Percentiles rank a stretch among this genome's conserved stretches.
phyloP scores from a whole-genome alignment of 1,140 invertebrate genomes.

The Augochlora pura region DNA sequence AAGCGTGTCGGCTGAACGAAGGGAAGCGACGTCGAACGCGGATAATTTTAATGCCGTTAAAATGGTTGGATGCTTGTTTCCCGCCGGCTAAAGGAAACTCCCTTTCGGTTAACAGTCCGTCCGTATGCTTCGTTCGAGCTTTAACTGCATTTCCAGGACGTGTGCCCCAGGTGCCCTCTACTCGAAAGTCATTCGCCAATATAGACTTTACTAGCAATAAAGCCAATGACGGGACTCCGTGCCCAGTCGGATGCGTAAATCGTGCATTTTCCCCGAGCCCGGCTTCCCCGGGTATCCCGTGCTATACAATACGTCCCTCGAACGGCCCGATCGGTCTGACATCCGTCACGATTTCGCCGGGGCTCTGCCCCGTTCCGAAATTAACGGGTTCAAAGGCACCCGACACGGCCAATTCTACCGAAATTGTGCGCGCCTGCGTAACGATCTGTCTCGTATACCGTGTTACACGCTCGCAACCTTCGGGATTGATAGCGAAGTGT shows the following conservation, averaged over 20 bases:
- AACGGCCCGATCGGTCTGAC: constrained; percentile 49
- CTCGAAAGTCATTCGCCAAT: constrained; percentile 65
- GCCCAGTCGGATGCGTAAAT: constrained; percentile 67
- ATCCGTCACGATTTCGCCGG: constrained; percentile 54
- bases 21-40: not conserved
- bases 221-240: constrained; percentile 68
- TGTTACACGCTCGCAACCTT: not conserved
- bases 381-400: constrained; percentile 59
- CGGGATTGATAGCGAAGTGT: constrained; percentile 7
- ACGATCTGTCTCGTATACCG: constrained; percentile 20
- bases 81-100: not conserved
- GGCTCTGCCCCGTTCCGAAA: constrained; percentile 40
- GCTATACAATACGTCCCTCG: constrained; percentile 30
- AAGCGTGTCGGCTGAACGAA: not conserved
- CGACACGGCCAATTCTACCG: constrained; percentile 22
- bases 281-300: constrained; percentile 15
- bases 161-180: constrained; percentile 64
- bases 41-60: constrained; percentile 6
- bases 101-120: not conserved
- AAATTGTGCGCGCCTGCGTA: constrained; percentile 41
- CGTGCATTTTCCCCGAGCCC: constrained; percentile 51
- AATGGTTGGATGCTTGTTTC: constrained; percentile 6
- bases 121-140: constrained; percentile 34
- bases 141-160: constrained; percentile 69
- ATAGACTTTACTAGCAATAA: constrained; percentile 72